Percentiles rank a stretch among this genome's conserved stretches.
Evolutionary conservation across 2,888 invertebrate genomes (phyloP).

Genomic region (Hydriomena furcata): DNA sequence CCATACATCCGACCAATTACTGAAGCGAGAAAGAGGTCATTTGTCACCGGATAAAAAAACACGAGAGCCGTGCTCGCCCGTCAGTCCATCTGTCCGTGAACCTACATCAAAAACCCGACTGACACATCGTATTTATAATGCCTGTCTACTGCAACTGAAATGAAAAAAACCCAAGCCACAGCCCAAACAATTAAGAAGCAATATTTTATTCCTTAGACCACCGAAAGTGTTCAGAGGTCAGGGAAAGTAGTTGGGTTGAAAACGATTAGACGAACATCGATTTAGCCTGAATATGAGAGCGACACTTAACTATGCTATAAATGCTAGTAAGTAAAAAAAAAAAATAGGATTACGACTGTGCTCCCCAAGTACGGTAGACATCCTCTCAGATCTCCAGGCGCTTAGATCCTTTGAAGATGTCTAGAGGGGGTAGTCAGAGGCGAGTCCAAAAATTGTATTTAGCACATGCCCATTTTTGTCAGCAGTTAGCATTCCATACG

Average conservation of each 20-base stretch:
- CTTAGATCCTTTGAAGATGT: too few species aligned
- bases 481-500: too few species aligned
- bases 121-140: constrained; percentile 69
- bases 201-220: constrained; percentile 31
- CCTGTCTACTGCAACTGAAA: constrained; percentile 46
- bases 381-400: too few species aligned
- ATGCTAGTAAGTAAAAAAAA: too few species aligned
- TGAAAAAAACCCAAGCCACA: constrained; percentile 32
- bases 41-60: constrained; percentile 72
- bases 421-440: too few species aligned
- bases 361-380: too few species aligned
- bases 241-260: constrained; percentile 5
- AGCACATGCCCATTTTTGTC: too few species aligned
- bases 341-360: too few species aligned
- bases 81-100: constrained; percentile 70
- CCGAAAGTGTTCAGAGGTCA: not conserved
- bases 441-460: too few species aligned
- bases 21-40: constrained; percentile 58
- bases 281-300: not conserved
- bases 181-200: constrained; percentile 36
- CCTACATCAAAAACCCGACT: constrained; percentile 70
- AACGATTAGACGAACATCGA: constrained; percentile 1
- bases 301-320: not conserved
- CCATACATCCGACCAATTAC: constrained; percentile 72
- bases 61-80: constrained; percentile 55